Evolutionary conservation across 2,888 invertebrate genomes (phyloP).

Genomic region (Andrena fulva): DNA sequence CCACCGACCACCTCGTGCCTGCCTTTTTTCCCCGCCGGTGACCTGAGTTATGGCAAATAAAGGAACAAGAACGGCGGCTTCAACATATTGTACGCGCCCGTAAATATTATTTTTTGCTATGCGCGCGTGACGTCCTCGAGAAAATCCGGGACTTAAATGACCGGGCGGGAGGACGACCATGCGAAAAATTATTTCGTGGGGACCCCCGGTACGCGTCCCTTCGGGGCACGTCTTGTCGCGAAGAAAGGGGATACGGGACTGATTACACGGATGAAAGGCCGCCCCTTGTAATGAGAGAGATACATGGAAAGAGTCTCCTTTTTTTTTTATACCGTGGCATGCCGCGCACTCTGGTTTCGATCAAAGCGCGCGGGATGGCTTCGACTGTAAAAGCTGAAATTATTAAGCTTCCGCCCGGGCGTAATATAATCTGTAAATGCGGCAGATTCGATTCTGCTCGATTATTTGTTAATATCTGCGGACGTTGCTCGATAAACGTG

Average conservation of each 20-base stretch:
- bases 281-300: conserved; percentile 43
- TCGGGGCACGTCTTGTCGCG: conserved; percentile 25
- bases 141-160: conserved; percentile 62
- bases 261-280: conserved; percentile 28
- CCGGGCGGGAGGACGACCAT: conserved; percentile 6
- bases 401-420: conserved; percentile 6
- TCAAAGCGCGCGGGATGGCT: neutral
- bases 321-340: no score
- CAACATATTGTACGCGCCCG: conserved; percentile 63
- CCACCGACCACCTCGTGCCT: conserved; percentile 9
- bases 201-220: conserved; percentile 36
- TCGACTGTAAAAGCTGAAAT: neutral
- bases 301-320: neutral
- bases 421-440: conserved; percentile 40
- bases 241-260: conserved; percentile 31
- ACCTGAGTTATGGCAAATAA: conserved; percentile 71
- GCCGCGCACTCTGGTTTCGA: no score
- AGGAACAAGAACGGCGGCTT: conserved; percentile 54
- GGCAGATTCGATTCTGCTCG: conserved; percentile 25
- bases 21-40: conserved; percentile 35
- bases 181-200: conserved; percentile 40
- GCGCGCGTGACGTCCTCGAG: conserved; percentile 52
- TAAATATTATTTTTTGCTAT: conserved; percentile 65
- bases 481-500: conserved; percentile 7
- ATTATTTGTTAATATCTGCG: conserved; percentile 44